Evolutionary conservation across 2,797 vertebrate species (phyloP).

Genomic region (Echeneis naucrates): DNA sequence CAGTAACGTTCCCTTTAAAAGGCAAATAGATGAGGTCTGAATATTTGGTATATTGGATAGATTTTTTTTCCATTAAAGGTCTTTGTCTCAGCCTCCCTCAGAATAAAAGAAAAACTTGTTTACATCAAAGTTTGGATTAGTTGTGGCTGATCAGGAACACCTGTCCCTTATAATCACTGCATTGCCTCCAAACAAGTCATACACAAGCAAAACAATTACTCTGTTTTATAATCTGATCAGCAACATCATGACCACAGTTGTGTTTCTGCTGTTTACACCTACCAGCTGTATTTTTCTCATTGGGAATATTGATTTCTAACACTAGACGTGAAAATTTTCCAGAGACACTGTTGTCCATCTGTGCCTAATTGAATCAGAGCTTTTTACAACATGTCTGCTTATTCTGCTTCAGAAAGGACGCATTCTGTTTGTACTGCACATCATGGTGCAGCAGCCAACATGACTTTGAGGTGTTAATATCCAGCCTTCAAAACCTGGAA

Average conservation of each 20-base stretch:
- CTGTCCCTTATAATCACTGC: conserved; percentile 11
- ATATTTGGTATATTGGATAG: conserved; percentile 14
- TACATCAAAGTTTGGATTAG: conserved; percentile 39
- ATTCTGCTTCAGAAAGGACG: conserved; percentile 3
- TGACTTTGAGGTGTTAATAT: conserved; percentile 50
- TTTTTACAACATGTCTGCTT: neutral
- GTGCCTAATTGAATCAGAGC: conserved; percentile 8
- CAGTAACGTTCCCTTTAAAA: neutral
- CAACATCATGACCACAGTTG: neutral
- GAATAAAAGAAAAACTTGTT: conserved; percentile 22
- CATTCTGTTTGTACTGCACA: conserved; percentile 35
- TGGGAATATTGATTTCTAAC: conserved; percentile 20
- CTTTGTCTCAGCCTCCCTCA: conserved; percentile 34
- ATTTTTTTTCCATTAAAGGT: conserved; percentile 19
- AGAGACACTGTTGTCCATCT: conserved; percentile 11
- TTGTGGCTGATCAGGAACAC: conserved; percentile 43
- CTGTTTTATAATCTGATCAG: conserved; percentile 27
- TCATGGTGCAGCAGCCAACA: conserved; percentile 18
- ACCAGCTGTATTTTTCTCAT: conserved; percentile 15
- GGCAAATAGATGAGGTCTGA: conserved; percentile 11
- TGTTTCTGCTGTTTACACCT: conserved; percentile 16
- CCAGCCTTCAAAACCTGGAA: conserved; percentile 34
- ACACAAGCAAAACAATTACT: conserved; percentile 22
- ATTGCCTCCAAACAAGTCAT: conserved; percentile 30
- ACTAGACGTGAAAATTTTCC: conserved; percentile 19